Percentiles rank a stretch among this genome's conserved stretches.
Evolutionary conservation across 2,888 invertebrate genomes (phyloP).

Genomic region (Eueremaeus valkanovi): DNA sequence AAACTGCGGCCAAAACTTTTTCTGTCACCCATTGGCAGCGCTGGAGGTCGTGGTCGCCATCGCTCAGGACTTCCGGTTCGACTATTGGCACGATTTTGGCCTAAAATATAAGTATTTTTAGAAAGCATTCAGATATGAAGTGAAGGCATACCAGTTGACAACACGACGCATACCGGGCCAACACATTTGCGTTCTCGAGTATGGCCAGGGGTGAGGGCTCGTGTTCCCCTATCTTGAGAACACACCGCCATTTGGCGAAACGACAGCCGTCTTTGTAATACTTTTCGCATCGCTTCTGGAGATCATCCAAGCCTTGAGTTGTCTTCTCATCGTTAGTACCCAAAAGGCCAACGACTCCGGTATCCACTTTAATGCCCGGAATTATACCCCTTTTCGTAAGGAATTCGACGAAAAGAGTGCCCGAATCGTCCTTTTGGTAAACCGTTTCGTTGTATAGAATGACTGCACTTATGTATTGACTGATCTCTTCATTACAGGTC

Average conservation of each 20-base stretch:
- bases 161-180: slow-evolving; percentile 86
- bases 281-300: slow-evolving; percentile 88
- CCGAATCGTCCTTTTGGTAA: slow-evolving; percentile 90
- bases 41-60: slow-evolving; percentile 93
- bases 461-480: slow-evolving; percentile 80
- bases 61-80: slow-evolving; percentile 95
- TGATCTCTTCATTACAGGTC: slow-evolving; percentile 65
- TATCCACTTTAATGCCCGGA: slow-evolving; percentile 95
- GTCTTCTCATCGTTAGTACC: slow-evolving; percentile 93
- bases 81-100: slow-evolving; percentile 79
- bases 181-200: slow-evolving; percentile 89
- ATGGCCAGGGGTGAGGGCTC: slow-evolving; percentile 88
- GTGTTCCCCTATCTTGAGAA: slow-evolving; percentile 84
- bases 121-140: too few relatives aligned
- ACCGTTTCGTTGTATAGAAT: slow-evolving; percentile 98
- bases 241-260: slow-evolving; percentile 98
- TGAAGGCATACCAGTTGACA: slow-evolving; percentile 44
- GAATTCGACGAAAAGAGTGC: slow-evolving; percentile 75
- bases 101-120: neutral
- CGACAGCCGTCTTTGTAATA: slow-evolving; percentile 96
- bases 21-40: slow-evolving; percentile 93
- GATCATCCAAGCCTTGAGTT: slow-evolving; percentile 93
- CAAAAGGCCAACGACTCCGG: slow-evolving; percentile 87
- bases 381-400: slow-evolving; percentile 84
- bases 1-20: slow-evolving; percentile 85